Evolutionary conservation across 2,888 invertebrate species (phyloP), one percentile per base, ranked within the genome.

Genomic region (Panopea generosa): DNA sequence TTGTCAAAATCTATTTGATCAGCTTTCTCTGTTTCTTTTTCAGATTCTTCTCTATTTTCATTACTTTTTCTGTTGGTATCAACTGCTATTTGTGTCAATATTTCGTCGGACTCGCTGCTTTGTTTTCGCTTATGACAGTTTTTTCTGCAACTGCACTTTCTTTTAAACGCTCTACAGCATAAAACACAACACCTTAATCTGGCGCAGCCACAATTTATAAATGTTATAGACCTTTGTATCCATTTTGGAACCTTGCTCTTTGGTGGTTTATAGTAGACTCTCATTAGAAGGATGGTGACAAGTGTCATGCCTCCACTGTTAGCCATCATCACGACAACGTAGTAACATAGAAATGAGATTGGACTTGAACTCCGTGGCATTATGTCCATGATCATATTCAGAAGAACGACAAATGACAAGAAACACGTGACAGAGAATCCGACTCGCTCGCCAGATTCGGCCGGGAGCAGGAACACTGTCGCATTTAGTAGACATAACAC

Each of bases 381-480:
- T 24, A 79, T 79, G 43, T 79, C 79, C 79, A 79, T 79, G 16
- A 79, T 79, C 79, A 79, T 79, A 40, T 79, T 79, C 47, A 79
- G 29, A 18, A 79, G 53, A 0, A 79, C 79, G 52, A 72, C 68
- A 33, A 79, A 79, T 3, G 79, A 61, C 26, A 79, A 53, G 40
- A 79, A 79, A 27, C 79, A 79, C 2, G 79, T 79, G n/a, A 79
- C 79, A 9, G 79, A 79, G 65, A 79, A 79, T 3, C 79, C 79
- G n/a, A 79, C 79, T 11, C 79, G 33, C 43, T 79, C 79, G 6
- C 79, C 79, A 0, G 79, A 79, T 40, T 79, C 79, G 1, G 75
- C 79, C n/a, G 79, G 79, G 4, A 79, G 24, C 18, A 75, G 60
- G 52, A 79, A 79, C 20, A 79, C 79, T 7, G 75, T 75, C 4